Evolutionary conservation across 2,113 vertebrate species (phyloP).

Genomic region (Nycticebus coucang): DNA sequence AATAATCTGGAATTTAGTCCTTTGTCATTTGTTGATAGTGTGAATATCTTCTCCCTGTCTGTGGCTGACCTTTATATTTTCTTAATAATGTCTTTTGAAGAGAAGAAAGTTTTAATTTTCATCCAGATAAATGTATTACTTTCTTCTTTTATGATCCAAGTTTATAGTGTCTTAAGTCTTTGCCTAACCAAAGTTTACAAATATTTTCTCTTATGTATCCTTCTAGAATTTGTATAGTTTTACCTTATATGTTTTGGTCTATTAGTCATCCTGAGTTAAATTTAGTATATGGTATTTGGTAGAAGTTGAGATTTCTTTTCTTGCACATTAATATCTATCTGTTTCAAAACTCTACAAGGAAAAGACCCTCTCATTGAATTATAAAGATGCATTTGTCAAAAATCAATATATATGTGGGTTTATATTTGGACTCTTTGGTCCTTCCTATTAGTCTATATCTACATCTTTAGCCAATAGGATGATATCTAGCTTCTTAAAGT

Average conservation of each 20-base stretch:
- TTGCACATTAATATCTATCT: not conserved
- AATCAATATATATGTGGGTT: not conserved
- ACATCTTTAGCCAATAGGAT: not conserved
- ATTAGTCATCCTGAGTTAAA: constrained; percentile 25
- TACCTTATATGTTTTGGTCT: not conserved
- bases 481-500: not conserved
- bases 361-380: not conserved
- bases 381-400: not conserved
- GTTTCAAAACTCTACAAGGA: not conserved
- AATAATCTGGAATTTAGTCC: not conserved
- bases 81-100: not conserved
- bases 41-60: not conserved
- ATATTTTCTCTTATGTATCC: not conserved
- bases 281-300: not conserved
- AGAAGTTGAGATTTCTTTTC: not conserved
- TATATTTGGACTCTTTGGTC: not conserved
- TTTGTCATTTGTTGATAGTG: not conserved
- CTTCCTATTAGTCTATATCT: not conserved
- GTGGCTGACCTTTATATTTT: not conserved
- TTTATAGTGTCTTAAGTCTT: not conserved
- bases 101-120: not conserved
- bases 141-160: not conserved
- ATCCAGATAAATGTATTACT: constrained; percentile 4
- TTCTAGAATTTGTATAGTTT: not conserved
- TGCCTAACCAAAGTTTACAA: not conserved